phyloP scores from a whole-genome alignment of 2,797 vertebrate species.

The Microctenopoma stevenorrisi region DNA sequence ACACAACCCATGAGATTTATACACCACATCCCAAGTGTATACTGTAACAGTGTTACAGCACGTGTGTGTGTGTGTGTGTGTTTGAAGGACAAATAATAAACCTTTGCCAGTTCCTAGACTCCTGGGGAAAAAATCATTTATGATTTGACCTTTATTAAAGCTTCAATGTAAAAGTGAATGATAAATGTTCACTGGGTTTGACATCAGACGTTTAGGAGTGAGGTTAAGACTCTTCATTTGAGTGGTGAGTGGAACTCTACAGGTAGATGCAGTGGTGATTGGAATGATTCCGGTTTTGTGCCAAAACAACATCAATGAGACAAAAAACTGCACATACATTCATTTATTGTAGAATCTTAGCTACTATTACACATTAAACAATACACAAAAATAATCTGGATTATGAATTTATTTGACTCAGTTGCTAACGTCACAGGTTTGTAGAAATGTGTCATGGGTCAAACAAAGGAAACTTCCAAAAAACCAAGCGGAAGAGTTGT shows the following conservation, averaged over 20 bases:
- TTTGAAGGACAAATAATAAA: neutral
- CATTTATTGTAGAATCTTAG: no score
- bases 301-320: neutral
- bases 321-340: no score
- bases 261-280: neutral
- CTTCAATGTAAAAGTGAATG: neutral
- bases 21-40: conserved; percentile 19
- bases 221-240: neutral
- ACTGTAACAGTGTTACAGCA: neutral
- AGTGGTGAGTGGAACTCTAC: neutral
- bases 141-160: conserved; percentile 12
- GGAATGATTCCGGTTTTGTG: neutral
- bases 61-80: neutral
- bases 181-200: neutral
- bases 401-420: no score
- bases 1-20: conserved; percentile 24
- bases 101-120: neutral
- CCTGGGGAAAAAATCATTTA: neutral
- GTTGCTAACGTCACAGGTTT: no score
- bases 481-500: no score
- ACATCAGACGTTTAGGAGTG: neutral
- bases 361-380: no score
- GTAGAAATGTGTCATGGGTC: no score
- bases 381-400: no score
- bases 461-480: no score